These are phyloP conservation scores for Bombyx huttoni DNA, from an alignment of 2,888 invertebrate genomes.

Conservation along the genomic window DNA sequence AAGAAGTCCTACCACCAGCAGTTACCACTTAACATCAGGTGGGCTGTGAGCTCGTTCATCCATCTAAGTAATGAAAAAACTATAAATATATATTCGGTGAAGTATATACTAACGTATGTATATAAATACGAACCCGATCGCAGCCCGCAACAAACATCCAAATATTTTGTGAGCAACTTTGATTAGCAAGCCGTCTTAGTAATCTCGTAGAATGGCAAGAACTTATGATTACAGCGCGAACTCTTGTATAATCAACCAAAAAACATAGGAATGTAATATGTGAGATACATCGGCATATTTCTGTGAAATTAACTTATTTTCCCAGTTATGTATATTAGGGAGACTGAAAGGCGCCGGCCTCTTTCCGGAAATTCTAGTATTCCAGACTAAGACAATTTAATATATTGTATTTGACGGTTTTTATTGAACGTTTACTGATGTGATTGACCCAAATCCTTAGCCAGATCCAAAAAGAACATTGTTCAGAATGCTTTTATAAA, in stretches of 20 bases:
- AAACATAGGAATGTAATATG: slow-evolving; percentile 21
- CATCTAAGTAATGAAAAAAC: no score
- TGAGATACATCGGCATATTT: slow-evolving; percentile 35
- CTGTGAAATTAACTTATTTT: slow-evolving; percentile 50
- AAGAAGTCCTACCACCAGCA: no score
- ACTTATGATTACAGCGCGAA: slow-evolving; percentile 7
- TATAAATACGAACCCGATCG: neutral
- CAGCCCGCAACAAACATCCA: neutral
- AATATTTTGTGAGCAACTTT: neutral
- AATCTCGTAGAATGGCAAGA: neutral
- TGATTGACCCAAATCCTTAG: neutral
- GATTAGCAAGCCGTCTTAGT: neutral
- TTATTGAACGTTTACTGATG: neutral
- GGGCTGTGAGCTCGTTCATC: no score
- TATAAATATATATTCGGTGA: no score
- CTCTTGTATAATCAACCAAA: slow-evolving; percentile 13
- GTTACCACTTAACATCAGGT: no score
- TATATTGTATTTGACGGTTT: slow-evolving; percentile 5
- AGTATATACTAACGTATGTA: no score
- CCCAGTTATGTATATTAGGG: slow-evolving; percentile 33
- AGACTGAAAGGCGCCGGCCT: slow-evolving; percentile 42
- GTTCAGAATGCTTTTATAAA: neutral
- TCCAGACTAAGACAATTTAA: slow-evolving; percentile 5
- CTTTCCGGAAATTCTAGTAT: slow-evolving; percentile 13
- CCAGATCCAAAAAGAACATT: neutral